Conservation (phyloP, 1,140 invertebrate genomes). For the Neelides sp. region DNA sequence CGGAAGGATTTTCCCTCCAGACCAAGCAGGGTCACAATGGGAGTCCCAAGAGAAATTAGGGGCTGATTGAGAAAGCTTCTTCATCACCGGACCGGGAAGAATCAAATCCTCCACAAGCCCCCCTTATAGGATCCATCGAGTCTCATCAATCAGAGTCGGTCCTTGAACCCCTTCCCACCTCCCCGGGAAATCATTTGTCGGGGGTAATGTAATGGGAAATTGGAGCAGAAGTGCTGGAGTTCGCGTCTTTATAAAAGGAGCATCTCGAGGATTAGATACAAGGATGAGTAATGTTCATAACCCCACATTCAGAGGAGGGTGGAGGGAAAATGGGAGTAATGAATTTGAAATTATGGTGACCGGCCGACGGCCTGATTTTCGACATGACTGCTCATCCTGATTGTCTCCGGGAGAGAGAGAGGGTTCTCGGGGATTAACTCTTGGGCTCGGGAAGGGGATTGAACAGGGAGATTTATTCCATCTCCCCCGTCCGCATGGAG, state of each 20-base stretch:
- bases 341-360: conserved; percentile 28
- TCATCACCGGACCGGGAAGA: conserved; percentile 6
- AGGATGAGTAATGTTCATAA: conserved; percentile 2
- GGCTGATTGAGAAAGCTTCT: not conserved
- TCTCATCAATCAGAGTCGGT: not conserved
- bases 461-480: too few relatives aligned
- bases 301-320: not conserved
- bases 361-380: conserved; percentile 24
- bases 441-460: too few relatives aligned
- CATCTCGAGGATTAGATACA: not conserved
- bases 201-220: too few relatives aligned
- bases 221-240: too few relatives aligned
- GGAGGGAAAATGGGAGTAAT: conserved; percentile 19
- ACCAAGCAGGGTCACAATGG: not conserved
- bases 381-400: conserved; percentile 19
- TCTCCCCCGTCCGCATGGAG: too few relatives aligned
- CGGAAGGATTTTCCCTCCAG: too few relatives aligned
- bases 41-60: conserved; percentile 26
- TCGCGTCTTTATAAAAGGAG: too few relatives aligned
- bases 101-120: not conserved
- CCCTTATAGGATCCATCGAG: not conserved
- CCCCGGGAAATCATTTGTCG: too few relatives aligned
- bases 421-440: too few relatives aligned
- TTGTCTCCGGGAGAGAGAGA: not conserved
- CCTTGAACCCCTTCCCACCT: not conserved